Base-by-base conservation (phyloP, 2,888 invertebrate species). In the Eumacrocentrus americanus region DNA sequence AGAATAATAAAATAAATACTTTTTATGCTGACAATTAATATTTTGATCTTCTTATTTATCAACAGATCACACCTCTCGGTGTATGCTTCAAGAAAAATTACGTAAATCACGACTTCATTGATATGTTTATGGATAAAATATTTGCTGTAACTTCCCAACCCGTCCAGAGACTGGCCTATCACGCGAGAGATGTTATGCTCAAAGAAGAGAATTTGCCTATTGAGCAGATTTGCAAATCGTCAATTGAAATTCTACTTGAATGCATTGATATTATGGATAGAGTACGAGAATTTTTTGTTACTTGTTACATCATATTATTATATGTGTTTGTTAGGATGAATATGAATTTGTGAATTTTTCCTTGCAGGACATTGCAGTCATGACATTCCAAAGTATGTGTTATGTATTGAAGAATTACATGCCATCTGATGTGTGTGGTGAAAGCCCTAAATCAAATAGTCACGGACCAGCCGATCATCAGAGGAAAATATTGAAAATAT, bases 51-150 rank as follows among this genome's bases (percentile, higher is more conserved):
- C 89, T 66, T 75, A 89, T 18, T 82, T 85, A 51, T 82, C n/a
- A 88, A 64, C 85, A 89, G 73, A 78, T 91, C 11, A 77, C 89
- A 44, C 91, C 92, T 0, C 74, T 89, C 25, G 75, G 87, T 25
- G 77, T 81, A 35, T 81, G 84, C 35, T 77, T 85, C 35, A 77
- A 66, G 60, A 69, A 69, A 2, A 64, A 64, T 16, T 73, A 76
- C 37, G 76, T 79, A 38, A 72, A 76, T 1, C 70, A 85, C 51
- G 84, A 84, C 47, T 78, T 85, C 12, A 83, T 89, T 12, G 85
- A 88, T 54, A 83, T 85, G 57, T 91, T 86, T 69, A 72, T 86
- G 29, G 80, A 83, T 59, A 88, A 88, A 70, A 68, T 90, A 1
- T 82, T 90, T 58, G 84, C 86, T 51, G 82, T 86, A 11, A 84